phyloP scores from a whole-genome alignment of 2,797 vertebrate species.

The Acrossocheilus wenchowensis region DNA sequence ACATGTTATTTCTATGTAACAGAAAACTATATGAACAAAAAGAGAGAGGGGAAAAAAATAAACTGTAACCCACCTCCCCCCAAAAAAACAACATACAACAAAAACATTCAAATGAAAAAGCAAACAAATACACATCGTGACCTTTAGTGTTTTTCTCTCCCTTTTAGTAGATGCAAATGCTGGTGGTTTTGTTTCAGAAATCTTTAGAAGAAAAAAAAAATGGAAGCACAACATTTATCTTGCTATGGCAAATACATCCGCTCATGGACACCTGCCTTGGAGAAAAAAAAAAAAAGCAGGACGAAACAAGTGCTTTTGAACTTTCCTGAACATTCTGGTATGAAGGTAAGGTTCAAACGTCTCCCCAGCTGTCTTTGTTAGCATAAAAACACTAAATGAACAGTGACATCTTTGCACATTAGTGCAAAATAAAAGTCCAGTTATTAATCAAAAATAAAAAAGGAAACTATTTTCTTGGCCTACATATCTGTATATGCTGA shows the following conservation, averaged over 20 bases:
- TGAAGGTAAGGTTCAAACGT: conserved; percentile 41
- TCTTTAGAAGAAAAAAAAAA: conserved; percentile 61
- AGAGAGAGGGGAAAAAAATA: neutral
- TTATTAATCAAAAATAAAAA: conserved; percentile 46
- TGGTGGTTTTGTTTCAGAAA: conserved; percentile 68
- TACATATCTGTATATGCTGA: neutral
- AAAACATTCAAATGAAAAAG: neutral
- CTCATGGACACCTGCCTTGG: conserved; percentile 67
- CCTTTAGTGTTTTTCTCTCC: conserved; percentile 50
- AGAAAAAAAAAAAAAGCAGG: conserved; percentile 34
- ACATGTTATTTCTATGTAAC: conserved; percentile 75
- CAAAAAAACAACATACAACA: neutral
- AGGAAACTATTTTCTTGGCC: conserved; percentile 49
- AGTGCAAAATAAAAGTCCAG: conserved; percentile 28
- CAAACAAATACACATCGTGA: conserved; percentile 28
- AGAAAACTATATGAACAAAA: conserved; percentile 67
- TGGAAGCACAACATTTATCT: conserved; percentile 73
- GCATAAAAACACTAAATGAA: conserved; percentile 56
- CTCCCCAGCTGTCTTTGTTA: conserved; percentile 62
- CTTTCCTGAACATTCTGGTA: conserved; percentile 24
- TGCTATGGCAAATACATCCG: conserved; percentile 74
- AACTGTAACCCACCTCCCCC: neutral
- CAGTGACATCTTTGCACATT: conserved; percentile 43
- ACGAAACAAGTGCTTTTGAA: conserved; percentile 62
- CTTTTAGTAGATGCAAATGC: conserved; percentile 57